Evolutionary conservation across 2,888 invertebrate species (phyloP), one percentile per base, ranked within the genome.

Genomic region (Hypomecis atomaria): DNA sequence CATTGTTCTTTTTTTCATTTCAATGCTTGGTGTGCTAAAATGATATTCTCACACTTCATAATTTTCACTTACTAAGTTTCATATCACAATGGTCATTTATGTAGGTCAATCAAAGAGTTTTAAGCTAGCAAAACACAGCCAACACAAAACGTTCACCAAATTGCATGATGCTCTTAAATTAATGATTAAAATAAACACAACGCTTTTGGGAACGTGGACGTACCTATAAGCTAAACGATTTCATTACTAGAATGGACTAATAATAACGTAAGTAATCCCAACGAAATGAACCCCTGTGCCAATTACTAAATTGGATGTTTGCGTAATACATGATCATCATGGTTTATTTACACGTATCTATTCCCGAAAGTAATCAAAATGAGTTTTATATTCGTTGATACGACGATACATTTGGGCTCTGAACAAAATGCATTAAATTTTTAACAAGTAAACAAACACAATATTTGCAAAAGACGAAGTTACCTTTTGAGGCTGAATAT

Each of bases 401-500:
- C 9, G 38, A 13, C 13, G 13, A 6, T 6, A 8, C 8, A 23
- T 10, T 23, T 44, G n/a, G n/a, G n/a, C n/a, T n/a, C n/a, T 55
- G 36, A 38, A 3, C 33, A 42, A 57, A 48, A 57, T 40, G 42
- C 45, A 13, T 38, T 9, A 6, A 13, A 13, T 13, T 37, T 55
- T 44, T 5, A 45, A 9, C 36, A 0, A 56, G 36, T 55, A 56
- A 47, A 37, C 40, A 55, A 45, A 37, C 37, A 36, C 13, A 43
- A 8, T 43, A 10, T n/a, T 10, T 10, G 9, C 6, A 7, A 54
- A 9, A 8, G 9, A n/a, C 55, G 38, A 34, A 62, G 23, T 60
- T 69, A 71, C 71, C 66, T 68, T 64, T 38, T 23, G 8, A 23
- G 11, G 54, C 47, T 66, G 38, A 65, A 36, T 57, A 57, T 61